Evolutionary conservation across 2,113 vertebrate species (phyloP), one percentile per base, ranked within the genome.

Genomic region (Amblyornis subalaris): DNA sequence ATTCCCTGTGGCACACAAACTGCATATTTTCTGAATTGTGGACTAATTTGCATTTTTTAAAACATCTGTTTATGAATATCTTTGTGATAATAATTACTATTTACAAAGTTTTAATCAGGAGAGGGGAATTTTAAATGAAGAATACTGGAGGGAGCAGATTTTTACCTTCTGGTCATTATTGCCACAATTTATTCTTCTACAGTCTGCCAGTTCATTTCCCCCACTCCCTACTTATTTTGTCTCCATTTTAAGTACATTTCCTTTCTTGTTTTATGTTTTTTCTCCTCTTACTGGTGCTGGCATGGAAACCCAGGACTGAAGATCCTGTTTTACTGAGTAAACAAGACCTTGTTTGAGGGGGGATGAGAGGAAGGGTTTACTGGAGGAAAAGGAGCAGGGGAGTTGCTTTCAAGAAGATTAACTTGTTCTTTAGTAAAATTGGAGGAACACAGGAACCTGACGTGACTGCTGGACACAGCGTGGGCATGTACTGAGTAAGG

Each of bases 1-100:
- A 95, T 89, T 94, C 60, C 80, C 86, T 45, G 17, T 89, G 75
- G 84, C 38, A 81, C 18, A 82, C 19, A 80, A 92, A 84, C 29
- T 47, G 57, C 79, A 24, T 94, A 55, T 93, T 93, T 95, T 88
- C 67, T 88, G 51, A 94, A 84, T 66, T 92, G 61, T 87, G 45
- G 78, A 67, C 8, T 61, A 72, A 97, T 96, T 96, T 95, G 87
- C 84, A 97, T 96, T 95, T 94, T 93, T 79, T 1, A 94, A 92
- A 94, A 89, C 85, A 95, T 94, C 88, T 95, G 82, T 95, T 95
- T 97, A 91, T 96, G 86, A 97, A 95, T 94, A 90, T 87, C 66
- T 92, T 94, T 95, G 77, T 91, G 54, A 79, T 94, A 96, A 95
- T 95, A 97, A 97, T 96, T 95, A 85, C 78, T 97, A 73, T 96